Evolutionary conservation across 2,113 vertebrate genomes (phyloP), one percentile per base, ranked within the genome.

Genomic region (Semnornis frantzii): DNA sequence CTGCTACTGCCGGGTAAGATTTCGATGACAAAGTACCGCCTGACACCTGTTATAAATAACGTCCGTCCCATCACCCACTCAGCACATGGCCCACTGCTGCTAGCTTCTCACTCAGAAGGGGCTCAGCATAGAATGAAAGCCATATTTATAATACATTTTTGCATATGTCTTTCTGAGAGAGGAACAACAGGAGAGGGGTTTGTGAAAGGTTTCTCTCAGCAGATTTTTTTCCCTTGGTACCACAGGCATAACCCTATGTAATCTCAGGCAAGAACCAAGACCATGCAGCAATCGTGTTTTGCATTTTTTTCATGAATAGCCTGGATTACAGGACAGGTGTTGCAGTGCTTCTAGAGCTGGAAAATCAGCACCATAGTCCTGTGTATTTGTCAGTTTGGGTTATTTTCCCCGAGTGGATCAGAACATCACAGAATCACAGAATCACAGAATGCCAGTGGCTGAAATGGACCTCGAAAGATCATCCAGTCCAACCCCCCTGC

Each of bases 21-120:
- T 94, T 93, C 20, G 16, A 88, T 92, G 95, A 88, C 90, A 88
- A 94, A 96, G 92, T 95, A 52, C 78, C 6, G 2, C 90, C 90
- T 93, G 92, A 94, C 92, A 91, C 93, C 93, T 90, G 95, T 94
- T 95, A 93, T 90, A 95, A 94, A 95, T 96, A 96, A 96, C 25
- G 18, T 9, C 76, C 19, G 5, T 81, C 95, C 95, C 76, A 83
- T 88, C 96, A 94, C 80, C 90, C 92, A 50, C 94, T 60, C 93
- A 54, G 85, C 88, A 85, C 93, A 68, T 93, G 92, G 95, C 85
- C 93, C 69, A 17, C 39, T 87, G 88, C 92, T 90, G 90, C 93
- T 93, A 91, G 82, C 79, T 85, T 82, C 85, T 95, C 33, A 1
- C 72, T 96, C 70, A 0, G 58, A 87, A 92, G 92, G 72, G 80